A percentile compares a stretch with the other conserved stretches of the same genome.
Conservation (phyloP, 2,113 vertebrate species). For the Apeltes quadracus region DNA sequence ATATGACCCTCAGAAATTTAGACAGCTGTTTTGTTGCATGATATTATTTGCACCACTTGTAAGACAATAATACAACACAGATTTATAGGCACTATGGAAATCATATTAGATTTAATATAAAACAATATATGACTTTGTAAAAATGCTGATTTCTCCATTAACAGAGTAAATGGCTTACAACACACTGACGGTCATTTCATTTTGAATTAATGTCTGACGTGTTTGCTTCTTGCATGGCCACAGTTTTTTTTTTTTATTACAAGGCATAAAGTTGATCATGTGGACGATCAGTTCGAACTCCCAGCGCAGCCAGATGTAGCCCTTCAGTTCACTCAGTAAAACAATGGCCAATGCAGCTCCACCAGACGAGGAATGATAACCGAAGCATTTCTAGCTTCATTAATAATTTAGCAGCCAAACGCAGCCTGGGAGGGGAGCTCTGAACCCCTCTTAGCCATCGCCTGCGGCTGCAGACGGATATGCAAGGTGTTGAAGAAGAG, state of each 20-base stretch:
- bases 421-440: constrained; percentile 53
- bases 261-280: background rate
- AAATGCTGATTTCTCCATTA: background rate
- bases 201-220: constrained; percentile 1
- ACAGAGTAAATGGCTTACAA: constrained; percentile 1
- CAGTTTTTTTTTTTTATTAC: constrained; percentile 1
- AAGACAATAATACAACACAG: background rate
- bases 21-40: background rate
- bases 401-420: constrained; percentile 79
- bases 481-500: constrained; percentile 58
- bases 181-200: constrained; percentile 12
- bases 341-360: constrained; percentile 61
- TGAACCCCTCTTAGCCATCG: constrained; percentile 65
- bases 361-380: constrained; percentile 64
- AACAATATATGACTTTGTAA: constrained; percentile 3
- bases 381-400: constrained; percentile 71
- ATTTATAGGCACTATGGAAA: background rate
- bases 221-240: constrained; percentile 17
- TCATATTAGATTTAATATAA: background rate
- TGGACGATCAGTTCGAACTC: constrained; percentile 22
- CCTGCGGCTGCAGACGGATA: constrained; percentile 60
- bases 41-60: background rate
- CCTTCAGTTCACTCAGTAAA: constrained; percentile 47
- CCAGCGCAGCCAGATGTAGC: background rate
- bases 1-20: background rate